Evolutionary conservation across 2,888 invertebrate species (phyloP).

Genomic region (Erebia palarica): DNA sequence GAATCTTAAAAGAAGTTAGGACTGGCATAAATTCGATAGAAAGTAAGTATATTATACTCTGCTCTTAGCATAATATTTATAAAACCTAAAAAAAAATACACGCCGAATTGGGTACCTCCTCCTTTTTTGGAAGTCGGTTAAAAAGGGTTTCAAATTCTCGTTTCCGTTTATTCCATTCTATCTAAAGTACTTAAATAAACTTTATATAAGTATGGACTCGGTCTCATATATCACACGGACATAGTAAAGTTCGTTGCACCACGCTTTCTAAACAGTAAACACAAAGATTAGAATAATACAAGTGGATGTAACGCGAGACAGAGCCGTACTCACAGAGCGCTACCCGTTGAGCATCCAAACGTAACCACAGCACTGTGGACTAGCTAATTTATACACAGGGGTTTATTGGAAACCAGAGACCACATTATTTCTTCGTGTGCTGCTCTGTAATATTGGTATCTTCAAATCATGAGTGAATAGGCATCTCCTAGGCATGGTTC

Average conservation of each 20-base stretch:
- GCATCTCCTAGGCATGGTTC: no score
- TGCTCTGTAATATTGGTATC: neutral
- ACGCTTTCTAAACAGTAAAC: conserved; percentile 33
- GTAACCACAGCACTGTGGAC: conserved; percentile 39
- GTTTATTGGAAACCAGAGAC: neutral
- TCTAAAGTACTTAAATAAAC: neutral
- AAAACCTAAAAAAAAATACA: no score
- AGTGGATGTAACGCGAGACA: conserved; percentile 40
- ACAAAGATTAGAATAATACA: conserved; percentile 38
- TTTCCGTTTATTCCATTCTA: neutral
- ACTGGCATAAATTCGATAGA: no score
- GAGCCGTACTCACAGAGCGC: conserved; percentile 36
- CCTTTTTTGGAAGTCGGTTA: no score
- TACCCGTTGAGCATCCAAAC: conserved; percentile 32
- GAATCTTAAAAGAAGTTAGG: no score
- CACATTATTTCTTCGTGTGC: neutral
- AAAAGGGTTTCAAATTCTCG: neutral
- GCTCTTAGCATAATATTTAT: no score
- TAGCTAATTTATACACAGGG: conserved; percentile 33
- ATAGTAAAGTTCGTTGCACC: conserved; percentile 35
- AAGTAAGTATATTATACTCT: no score
- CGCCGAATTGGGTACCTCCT: no score
- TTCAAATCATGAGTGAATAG: no score
- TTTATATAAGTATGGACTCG: neutral
- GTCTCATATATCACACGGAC: conserved; percentile 21